These are phyloP conservation scores for Brachycybe producta DNA, from an alignment of 2,888 invertebrate genomes.

Conservation along the genomic window DNA sequence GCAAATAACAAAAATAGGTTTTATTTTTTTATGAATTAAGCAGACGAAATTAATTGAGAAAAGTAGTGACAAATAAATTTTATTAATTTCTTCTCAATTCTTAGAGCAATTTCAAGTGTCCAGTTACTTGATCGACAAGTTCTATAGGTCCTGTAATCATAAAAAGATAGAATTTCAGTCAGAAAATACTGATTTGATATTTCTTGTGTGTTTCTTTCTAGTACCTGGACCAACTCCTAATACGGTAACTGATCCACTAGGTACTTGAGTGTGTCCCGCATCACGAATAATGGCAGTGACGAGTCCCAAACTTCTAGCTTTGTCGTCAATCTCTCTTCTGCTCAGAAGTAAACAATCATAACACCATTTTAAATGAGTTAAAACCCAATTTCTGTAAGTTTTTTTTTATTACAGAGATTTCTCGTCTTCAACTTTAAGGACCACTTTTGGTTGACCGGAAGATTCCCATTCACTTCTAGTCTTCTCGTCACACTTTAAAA, in stretches of 20 bases:
- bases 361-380: background rate
- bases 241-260: slow-evolving; percentile 75
- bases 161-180: slow-evolving; percentile 7
- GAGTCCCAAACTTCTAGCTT: slow-evolving; percentile 56
- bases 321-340: slow-evolving; percentile 46
- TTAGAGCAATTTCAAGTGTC: slow-evolving; percentile 74
- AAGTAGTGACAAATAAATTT: too few relatives aligned
- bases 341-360: background rate
- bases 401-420: slow-evolving; percentile 42
- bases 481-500: slow-evolving; percentile 47
- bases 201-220: background rate
- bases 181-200: background rate
- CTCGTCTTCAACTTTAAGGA: slow-evolving; percentile 64
- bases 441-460: slow-evolving; percentile 74
- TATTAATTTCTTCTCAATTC: too few relatives aligned
- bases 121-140: slow-evolving; percentile 66
- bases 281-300: slow-evolving; percentile 65
- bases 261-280: slow-evolving; percentile 87
- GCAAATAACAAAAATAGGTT: too few relatives aligned
- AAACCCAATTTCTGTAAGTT: background rate
- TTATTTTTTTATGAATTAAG: too few relatives aligned
- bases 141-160: slow-evolving; percentile 43
- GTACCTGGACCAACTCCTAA: slow-evolving; percentile 76
- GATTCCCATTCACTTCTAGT: slow-evolving; percentile 52
- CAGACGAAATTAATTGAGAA: too few relatives aligned